These are phyloP conservation scores for Anastrepha obliqua DNA, from an alignment of 1,140 invertebrate genomes.

Conservation along the genomic window DNA sequence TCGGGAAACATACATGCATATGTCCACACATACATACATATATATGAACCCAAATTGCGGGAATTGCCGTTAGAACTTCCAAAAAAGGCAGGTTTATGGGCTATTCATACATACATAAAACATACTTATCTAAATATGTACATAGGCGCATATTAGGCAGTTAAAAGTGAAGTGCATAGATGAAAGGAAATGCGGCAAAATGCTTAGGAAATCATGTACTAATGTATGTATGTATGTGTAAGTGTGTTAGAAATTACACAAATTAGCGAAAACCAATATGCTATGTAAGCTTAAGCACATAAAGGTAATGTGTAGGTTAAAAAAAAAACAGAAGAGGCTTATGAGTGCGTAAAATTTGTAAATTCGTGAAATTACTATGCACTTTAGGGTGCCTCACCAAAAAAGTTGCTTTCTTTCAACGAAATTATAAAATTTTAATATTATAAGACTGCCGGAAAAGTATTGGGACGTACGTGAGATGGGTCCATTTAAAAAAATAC, in stretches of 20 bases:
- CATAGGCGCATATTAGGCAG: not conserved
- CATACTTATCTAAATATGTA: not conserved
- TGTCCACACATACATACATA: not conserved
- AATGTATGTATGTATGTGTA: not conserved
- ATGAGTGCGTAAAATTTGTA: no score
- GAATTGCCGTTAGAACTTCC: not conserved
- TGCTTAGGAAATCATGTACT: no score
- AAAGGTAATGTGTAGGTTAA: no score
- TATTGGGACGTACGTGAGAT: no score
- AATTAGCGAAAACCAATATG: not conserved
- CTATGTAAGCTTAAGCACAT: no score
- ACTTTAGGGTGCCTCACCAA: no score
- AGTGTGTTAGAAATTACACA: not conserved
- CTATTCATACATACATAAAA: not conserved
- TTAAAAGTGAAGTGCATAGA: slow-evolving; percentile 14
- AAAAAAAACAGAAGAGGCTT: no score
- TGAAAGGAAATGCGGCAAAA: not conserved
- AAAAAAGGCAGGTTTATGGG: not conserved
- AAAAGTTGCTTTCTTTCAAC: no score
- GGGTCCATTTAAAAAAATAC: no score
- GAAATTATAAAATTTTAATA: no score
- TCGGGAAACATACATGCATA: not conserved
- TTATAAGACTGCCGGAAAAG: no score
- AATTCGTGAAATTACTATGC: no score
- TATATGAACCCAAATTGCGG: not conserved